Conservation (phyloP, 2,797 vertebrate genomes). For the Apogon talboti region DNA sequence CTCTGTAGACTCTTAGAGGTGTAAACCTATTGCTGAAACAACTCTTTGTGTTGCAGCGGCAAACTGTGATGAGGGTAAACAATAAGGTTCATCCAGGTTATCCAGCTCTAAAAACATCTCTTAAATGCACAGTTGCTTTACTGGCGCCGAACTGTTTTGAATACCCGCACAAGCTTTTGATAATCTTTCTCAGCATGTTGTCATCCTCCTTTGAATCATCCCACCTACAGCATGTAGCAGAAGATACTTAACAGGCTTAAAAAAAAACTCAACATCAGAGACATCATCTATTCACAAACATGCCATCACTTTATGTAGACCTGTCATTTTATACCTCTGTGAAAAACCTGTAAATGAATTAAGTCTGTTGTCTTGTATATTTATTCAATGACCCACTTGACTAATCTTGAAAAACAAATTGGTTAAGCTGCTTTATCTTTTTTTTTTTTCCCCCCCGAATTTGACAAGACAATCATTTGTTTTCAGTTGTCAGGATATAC, state of each 20-base stretch:
- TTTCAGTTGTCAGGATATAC: slow-evolving; percentile 49
- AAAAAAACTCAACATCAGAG: slow-evolving; percentile 36
- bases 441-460: slow-evolving; percentile 23
- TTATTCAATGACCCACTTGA: slow-evolving; percentile 54
- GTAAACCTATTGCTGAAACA: slow-evolving; percentile 12
- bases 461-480: slow-evolving; percentile 57
- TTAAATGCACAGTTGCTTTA: slow-evolving; percentile 13
- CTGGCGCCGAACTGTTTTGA: slow-evolving; percentile 6
- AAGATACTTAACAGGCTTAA: slow-evolving; percentile 34
- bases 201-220: slow-evolving; percentile 41
- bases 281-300: slow-evolving; percentile 37
- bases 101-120: slow-evolving; percentile 22
- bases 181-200: slow-evolving; percentile 54
- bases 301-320: slow-evolving; percentile 52
- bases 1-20: slow-evolving; percentile 22
- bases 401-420: slow-evolving; percentile 55
- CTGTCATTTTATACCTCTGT: slow-evolving; percentile 48
- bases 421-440: slow-evolving; percentile 50
- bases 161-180: slow-evolving; percentile 40
- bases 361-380: slow-evolving; percentile 47
- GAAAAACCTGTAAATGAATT: slow-evolving; percentile 54
- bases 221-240: slow-evolving; percentile 19
- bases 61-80: slow-evolving; percentile 19
- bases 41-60: slow-evolving; percentile 20
- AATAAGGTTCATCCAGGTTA: slow-evolving; percentile 26